Base-by-base conservation (phyloP, 2,113 vertebrate species). In the Phodopus roborovskii region DNA sequence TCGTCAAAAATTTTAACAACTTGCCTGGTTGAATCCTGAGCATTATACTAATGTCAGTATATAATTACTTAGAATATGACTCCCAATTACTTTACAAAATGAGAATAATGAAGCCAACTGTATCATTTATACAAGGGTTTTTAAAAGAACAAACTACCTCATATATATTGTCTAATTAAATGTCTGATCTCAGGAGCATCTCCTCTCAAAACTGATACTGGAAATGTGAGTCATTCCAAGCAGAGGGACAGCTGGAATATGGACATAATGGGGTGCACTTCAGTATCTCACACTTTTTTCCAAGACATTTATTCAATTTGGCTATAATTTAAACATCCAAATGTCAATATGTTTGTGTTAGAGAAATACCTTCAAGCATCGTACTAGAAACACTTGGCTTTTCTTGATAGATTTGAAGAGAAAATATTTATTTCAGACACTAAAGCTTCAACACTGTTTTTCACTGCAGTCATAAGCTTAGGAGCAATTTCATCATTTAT, bases 401-500 rank as follows among this genome's bases (percentile, higher is more conserved):
- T 89, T 77, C 24, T 94, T 96, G 68, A 74, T n/a, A 96, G 33
- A 87, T 87, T 75, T 82, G 56, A 81, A 75, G 93, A 92, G 48
- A 39, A 83, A 26, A 62, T 62, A 83, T 42, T 39, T 83, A 83
- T 60, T 62, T 62, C 42, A 60, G 36, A 20, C 36, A 77, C 36
- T 88, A 50, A 95, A 71, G n/a, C 22, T 90, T 87, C 77, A 95
- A 92, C 39, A 94, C 83, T 92, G 86, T 60, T 66, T 30, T 86
- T 94, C 26, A 87, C 42, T 87, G n/a, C 86, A 79, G 81, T 85
- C 70, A 85, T 28, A 74, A 62, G 42, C 53, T 96, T 97, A 8
- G 15, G 39, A 58, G 92, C 91, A 95, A 96, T 95, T 94, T 95
- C 62, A 95, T 93, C 86, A 88, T 90, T 88, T 78, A 20, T 83